Percentiles rank a stretch among this genome's conserved stretches.
These are phyloP conservation scores for Creontiades dilutus DNA, from an alignment of 2,888 invertebrate species.

Conservation along the genomic window DNA sequence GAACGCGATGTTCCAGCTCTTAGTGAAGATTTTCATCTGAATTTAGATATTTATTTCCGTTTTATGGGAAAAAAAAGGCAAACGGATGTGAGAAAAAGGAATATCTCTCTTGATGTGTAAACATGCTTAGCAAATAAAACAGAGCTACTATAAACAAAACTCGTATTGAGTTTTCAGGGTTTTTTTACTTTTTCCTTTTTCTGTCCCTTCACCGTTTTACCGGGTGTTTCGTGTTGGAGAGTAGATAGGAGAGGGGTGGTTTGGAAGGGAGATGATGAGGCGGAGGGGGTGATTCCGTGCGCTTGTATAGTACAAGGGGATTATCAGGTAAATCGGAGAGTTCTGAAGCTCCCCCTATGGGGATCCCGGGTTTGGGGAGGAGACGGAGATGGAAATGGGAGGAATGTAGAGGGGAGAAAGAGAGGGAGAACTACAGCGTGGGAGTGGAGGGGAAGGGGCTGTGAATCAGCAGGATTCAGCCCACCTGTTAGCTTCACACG, in stretches of 20 bases:
- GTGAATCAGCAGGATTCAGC: conserved; percentile 19
- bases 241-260: neutral
- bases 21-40: too few relatives aligned
- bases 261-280: too few relatives aligned
- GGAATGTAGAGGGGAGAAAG: too few relatives aligned
- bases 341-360: conserved; percentile 25
- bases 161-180: neutral
- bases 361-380: neutral
- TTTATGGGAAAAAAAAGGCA: neutral
- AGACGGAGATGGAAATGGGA: too few relatives aligned
- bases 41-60: neutral
- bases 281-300: conserved; percentile 3
- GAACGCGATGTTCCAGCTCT: too few relatives aligned
- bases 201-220: neutral
- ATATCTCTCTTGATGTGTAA: neutral
- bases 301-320: conserved; percentile 49
- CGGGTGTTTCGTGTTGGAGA: neutral
- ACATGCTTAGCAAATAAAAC: neutral
- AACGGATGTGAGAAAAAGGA: neutral
- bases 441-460: too few relatives aligned
- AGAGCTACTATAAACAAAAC: neutral
- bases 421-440: too few relatives aligned
- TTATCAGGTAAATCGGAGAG: conserved; percentile 54
- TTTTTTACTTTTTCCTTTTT: neutral
- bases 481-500: neutral